Evolutionary conservation across 2,113 vertebrate species (phyloP), one percentile per base, ranked within the genome.

Genomic region (Gobius niger): DNA sequence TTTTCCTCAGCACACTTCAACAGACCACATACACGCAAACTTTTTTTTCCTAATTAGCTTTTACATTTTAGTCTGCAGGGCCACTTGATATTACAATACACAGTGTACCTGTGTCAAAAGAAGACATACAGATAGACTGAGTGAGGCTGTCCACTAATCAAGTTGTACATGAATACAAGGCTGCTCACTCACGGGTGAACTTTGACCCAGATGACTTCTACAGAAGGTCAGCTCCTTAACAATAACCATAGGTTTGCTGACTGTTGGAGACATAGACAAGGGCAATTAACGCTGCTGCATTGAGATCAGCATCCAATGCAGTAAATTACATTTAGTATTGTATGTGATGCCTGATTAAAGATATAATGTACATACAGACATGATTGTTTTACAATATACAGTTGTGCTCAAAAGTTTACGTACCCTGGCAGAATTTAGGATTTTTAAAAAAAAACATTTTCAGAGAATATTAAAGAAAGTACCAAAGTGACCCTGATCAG

Each of bases 181-280:
- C 40, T 14, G 50, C 34, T 51, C 69, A 63, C 47, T 63, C 68
- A 67, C 75, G 85, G 41, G 72, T 76, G 66, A 67, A 78, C 75
- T 63, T 50, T 66, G 67, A 82, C 83, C 85, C 13, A 19, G 1
- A 52, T 52, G 83, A 88, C 87, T 87, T 62, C 70, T 49, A 49
- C 76, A 24, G 61, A 68, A 78, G 78, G 47, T 78, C 51, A 7
- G 70, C 80, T 85, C 70, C 77, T 86, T 87, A 87, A 87, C 84
- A 88, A 87, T 91, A 87, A 92, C 90, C 90, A 76, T 70, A 88
- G 83, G 82, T 88, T 88, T 7, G 63, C 73, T 68, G 50, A 78
- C 85, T 87, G 78, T 86, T 1, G 6, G 53, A 80, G 65, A 24
- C 46, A 34, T 34, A 34, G 24, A 34, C 24, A 34, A 34, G 24